Base-by-base conservation (phyloP, 1,140 invertebrate genomes). In the Ceratina calcarata region DNA sequence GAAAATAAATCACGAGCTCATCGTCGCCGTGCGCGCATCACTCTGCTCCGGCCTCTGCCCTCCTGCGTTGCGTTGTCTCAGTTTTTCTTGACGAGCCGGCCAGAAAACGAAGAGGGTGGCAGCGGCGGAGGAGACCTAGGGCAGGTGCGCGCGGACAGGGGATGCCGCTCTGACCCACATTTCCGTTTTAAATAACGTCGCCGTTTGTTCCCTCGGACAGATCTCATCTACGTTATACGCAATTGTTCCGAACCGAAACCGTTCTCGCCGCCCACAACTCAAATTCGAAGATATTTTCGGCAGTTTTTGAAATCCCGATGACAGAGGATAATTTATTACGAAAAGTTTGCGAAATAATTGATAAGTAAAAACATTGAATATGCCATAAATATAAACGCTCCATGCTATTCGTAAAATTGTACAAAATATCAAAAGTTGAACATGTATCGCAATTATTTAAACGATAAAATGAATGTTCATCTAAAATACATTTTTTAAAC, bases 1-100 rank as follows among this genome's bases (percentile, higher is more conserved):
- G 83, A 91, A 91, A 91, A 90, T 91, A 91, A 90, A 91, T 91
- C 89, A 90, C 81, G 57, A 4, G 62, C 58, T 81, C 74, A 66
- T 80, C 73, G 83, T 67, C 27, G 51, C 27, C 64, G 78, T 32
- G 81, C 79, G 79, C 78, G 74, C 66, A 80, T 68, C 78, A 69
- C 65, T 73, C 67, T 64, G 66, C 66, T 27, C 37, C 13, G 57
- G 13, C 57, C 68, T 24, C 73, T 57, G 32, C 45, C 27, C 73
- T 45, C 10, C 37, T 45, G 37, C 37, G 37, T 45, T 10, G 37
- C 16, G 61, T 75, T 77, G 62, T 57, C 74, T 78, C 51, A 10
- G 66, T 75, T 73, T 80, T 80, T 60, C 64, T 55, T 27, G 57
- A 32, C 32, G 16, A 65, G 27, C 57, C 37, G 2, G 7, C 20